Base-by-base conservation (phyloP, 2,113 vertebrate species). In the Eulemur macaco region DNA sequence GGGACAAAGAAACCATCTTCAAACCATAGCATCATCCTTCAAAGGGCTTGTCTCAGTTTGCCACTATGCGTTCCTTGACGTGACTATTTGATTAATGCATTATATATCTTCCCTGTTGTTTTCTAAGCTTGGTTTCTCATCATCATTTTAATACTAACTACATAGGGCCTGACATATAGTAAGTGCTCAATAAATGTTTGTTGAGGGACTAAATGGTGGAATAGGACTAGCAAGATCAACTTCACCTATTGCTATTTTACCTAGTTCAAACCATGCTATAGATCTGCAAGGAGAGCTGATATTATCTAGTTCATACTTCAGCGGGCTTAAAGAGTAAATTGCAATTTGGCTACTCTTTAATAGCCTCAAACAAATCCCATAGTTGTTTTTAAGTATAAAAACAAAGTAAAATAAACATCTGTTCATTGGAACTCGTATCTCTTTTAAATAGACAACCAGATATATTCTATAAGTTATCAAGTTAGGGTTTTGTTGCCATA, bases 351-450 rank as follows among this genome's bases (percentile, higher is more conserved):
- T 50, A 63, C 23, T 76, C 50, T 80, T 78, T 68, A 76, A 9
- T 68, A 37, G 21, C 42, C 89, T 73, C 8, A 74, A 81, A 63
- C 47, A 97, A 90, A 27, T 64, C 15, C 50, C 23, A 39, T 5
- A 91, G 21, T 58, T 56, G n/a, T 83, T 92, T 94, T 81, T 92
- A 81, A 87, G 87, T 66, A 2, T 81, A 94, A 93, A 93, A 69
- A 13, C 2, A 50, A 77, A 17, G 12, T n/a, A n/a, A 91, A 94
- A 63, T 37, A 89, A 96, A 31, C 5, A 63, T 21, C 39, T 69
- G 4, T 66, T 18, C 8, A 77, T 50, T 80, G 63, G n/a, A 83
- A 50, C 34, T 86, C 42, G 2, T 63, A 27, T 94, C 83, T 97
- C 56, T 89, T 52, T 42, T 45, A 74, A 47, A 50, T 29, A 58